These are phyloP conservation scores for Lasioglossum malachurum DNA, from an alignment of 2,888 invertebrate species.

Conservation along the genomic window DNA sequence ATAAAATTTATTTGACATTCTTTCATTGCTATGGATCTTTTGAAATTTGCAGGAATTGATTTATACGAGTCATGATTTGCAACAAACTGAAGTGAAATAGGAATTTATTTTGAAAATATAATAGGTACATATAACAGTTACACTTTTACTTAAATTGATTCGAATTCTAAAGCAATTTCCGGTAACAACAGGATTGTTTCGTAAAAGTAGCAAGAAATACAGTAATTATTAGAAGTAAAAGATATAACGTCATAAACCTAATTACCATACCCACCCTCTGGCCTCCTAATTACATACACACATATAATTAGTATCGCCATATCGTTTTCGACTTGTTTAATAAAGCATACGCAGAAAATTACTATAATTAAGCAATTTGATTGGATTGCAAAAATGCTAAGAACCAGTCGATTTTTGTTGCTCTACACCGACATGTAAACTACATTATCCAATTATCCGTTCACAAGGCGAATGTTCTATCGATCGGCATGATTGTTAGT, in stretches of 20 bases:
- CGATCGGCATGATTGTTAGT: conserved; percentile 41
- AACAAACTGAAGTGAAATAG: too few relatives aligned
- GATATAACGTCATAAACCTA: neutral
- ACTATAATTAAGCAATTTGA: conserved; percentile 23
- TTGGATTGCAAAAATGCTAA: neutral
- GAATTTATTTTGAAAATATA: too few relatives aligned
- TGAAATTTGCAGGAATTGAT: too few relatives aligned
- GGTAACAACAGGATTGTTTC: neutral
- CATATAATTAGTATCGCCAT: neutral
- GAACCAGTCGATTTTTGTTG: neutral
- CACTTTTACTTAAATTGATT: neutral
- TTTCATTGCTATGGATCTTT: neutral
- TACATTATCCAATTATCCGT: conserved; percentile 8
- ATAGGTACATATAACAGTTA: too few relatives aligned
- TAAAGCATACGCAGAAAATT: neutral
- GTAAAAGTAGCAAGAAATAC: neutral
- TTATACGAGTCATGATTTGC: too few relatives aligned
- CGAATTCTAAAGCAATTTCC: neutral
- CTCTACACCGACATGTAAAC: neutral
- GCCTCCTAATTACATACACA: neutral
- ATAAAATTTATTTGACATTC: neutral
- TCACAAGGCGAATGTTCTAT: conserved; percentile 47
- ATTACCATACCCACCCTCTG: neutral
- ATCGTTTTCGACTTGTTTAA: neutral
- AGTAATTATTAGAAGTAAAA: neutral